These are phyloP conservation scores for Campopleginae sp. DNA, from an alignment of 2,888 invertebrate species.

Conservation along the genomic window DNA sequence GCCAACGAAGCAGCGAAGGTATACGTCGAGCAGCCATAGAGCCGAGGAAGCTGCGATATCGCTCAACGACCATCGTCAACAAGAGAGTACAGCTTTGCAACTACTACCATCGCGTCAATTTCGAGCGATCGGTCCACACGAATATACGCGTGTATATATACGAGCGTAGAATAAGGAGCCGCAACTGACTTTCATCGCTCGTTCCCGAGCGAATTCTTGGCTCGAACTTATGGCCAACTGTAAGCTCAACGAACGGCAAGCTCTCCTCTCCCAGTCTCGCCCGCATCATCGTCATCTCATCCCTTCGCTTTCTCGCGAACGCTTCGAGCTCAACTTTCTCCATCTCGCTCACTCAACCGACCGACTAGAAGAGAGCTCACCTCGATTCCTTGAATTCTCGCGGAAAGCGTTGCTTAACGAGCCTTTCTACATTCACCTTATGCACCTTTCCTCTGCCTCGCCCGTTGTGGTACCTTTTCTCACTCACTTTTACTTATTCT, in stretches of 20 bases:
- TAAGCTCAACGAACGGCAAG: slow-evolving; percentile 56
- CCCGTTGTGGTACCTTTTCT: not conserved
- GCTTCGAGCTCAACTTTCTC: slow-evolving; percentile 39
- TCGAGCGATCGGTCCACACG: slow-evolving; percentile 70
- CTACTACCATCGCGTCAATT: slow-evolving; percentile 68
- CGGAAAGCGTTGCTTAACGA: slow-evolving; percentile 75
- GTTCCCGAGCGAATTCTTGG: slow-evolving; percentile 82
- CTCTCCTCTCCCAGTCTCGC: slow-evolving; percentile 5
- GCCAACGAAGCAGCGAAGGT: slow-evolving; percentile 78
- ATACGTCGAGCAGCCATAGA: slow-evolving; percentile 69
- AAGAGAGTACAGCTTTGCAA: slow-evolving; percentile 27
- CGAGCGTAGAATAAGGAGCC: slow-evolving; percentile 70
- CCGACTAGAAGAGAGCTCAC: slow-evolving; percentile 55
- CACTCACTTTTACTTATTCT: slow-evolving; percentile 29
- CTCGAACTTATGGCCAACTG: slow-evolving; percentile 81
- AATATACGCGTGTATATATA: slow-evolving; percentile 68
- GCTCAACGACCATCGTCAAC: slow-evolving; percentile 65
- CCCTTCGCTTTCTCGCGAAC: slow-evolving; percentile 28
- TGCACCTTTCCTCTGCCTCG: slow-evolving; percentile 60
- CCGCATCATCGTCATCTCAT: slow-evolving; percentile 38
- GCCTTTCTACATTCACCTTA: slow-evolving; percentile 69
- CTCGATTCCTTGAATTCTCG: slow-evolving; percentile 73
- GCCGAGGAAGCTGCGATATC: slow-evolving; percentile 66
- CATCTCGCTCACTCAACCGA: slow-evolving; percentile 39
- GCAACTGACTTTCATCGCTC: slow-evolving; percentile 82